Conservation (phyloP, 2,113 vertebrate genomes). For the Ursus arctos region DNA sequence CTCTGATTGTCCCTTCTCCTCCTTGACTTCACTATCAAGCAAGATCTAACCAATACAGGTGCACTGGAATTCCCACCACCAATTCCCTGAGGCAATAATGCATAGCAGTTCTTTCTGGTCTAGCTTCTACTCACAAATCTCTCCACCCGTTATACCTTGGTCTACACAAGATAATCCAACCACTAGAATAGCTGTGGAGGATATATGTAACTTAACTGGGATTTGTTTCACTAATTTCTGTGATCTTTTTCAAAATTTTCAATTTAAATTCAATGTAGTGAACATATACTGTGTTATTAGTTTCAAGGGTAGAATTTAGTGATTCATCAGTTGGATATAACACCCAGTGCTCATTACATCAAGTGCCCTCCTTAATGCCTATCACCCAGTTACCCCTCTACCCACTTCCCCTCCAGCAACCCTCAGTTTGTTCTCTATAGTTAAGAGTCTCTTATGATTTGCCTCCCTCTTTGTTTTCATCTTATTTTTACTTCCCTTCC, state of each 20-base stretch:
- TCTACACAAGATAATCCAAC: neutral
- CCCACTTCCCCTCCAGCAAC: too few relatives aligned
- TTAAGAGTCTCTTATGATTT: too few relatives aligned
- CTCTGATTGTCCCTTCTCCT: neutral
- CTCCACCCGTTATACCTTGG: neutral
- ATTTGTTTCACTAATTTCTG: neutral
- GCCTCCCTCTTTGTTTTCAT: too few relatives aligned
- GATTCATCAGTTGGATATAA: too few relatives aligned
- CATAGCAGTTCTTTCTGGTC: neutral
- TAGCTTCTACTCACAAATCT: neutral
- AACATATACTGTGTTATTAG: too few relatives aligned
- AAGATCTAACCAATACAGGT: neutral
- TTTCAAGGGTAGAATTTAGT: too few relatives aligned
- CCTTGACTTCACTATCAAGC: neutral
- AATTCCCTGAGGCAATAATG: neutral
- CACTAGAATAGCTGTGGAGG: neutral
- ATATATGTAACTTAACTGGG: neutral
- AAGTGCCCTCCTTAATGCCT: too few relatives aligned
- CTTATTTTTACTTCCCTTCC: too few relatives aligned
- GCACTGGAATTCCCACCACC: accelerated
- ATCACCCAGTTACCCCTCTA: too few relatives aligned
- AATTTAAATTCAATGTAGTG: too few relatives aligned
- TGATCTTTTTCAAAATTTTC: neutral
- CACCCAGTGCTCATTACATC: too few relatives aligned
- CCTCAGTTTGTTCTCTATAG: too few relatives aligned